Conservation (phyloP, 2,113 vertebrate species). For the zebrafish (Danio rerio) region GRCz12tu NC_133180.1:19839501-19840000, state of each 20-base stretch:
- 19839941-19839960: constrained; percentile 65
- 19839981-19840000: too few species aligned
- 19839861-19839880: constrained; percentile 93
- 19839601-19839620: not conserved
- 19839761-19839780: not conserved
- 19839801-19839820: constrained; percentile 80
- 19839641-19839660: not conserved
- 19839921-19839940: constrained; percentile 94
- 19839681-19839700: not conserved
- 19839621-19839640: not conserved
- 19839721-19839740: not conserved
- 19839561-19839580: too few species aligned
- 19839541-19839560: too few species aligned
- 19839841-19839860: constrained; percentile 93
- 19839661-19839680: not conserved
- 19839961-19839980: too few species aligned
- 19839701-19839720: not conserved
- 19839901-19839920: constrained; percentile 94
- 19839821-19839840: constrained; percentile 88
- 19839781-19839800: not conserved
- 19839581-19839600: not conserved
- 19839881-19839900: constrained; percentile 90
- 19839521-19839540: too few species aligned
- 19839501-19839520: too few species aligned
- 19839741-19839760: not conserved